Evolutionary conservation across 2,797 vertebrate species (phyloP).

Genomic region (Falco rusticolus): DNA sequence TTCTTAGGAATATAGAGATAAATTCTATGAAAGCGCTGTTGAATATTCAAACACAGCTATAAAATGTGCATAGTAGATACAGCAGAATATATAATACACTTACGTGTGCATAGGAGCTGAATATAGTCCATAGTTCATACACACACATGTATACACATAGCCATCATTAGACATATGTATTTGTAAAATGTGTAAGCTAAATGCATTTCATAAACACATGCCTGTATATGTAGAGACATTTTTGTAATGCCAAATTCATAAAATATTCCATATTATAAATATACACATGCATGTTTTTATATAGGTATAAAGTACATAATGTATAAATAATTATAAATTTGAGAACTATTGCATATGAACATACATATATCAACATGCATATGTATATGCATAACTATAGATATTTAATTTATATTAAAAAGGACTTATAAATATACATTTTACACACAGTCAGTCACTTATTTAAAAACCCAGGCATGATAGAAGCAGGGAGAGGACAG

Average conservation of each 20-base stretch:
- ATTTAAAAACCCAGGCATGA: background rate
- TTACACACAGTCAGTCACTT: background rate
- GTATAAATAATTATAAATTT: background rate
- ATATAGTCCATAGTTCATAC: background rate
- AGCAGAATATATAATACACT: rapidly evolving
- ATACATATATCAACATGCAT: background rate
- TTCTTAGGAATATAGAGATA: background rate
- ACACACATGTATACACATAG: background rate
- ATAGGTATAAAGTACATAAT: background rate
- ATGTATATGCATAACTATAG: background rate
- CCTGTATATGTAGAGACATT: background rate
- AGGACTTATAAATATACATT: background rate
- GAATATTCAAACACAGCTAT: background rate
- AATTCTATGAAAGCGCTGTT: background rate
- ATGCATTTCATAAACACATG: background rate
- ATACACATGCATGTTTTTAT: background rate
- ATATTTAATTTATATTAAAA: background rate
- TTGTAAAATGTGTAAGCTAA: background rate
- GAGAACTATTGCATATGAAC: background rate
- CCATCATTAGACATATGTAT: background rate
- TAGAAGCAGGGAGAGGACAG: background rate
- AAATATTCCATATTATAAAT: background rate
- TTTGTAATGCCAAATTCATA: background rate
- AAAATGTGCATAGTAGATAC: rapidly evolving
- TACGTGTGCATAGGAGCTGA: background rate